Evolutionary conservation across 2,797 vertebrate species (phyloP), one percentile per base, ranked within the genome.

Genomic region (Poeciliopsis gracilis): DNA sequence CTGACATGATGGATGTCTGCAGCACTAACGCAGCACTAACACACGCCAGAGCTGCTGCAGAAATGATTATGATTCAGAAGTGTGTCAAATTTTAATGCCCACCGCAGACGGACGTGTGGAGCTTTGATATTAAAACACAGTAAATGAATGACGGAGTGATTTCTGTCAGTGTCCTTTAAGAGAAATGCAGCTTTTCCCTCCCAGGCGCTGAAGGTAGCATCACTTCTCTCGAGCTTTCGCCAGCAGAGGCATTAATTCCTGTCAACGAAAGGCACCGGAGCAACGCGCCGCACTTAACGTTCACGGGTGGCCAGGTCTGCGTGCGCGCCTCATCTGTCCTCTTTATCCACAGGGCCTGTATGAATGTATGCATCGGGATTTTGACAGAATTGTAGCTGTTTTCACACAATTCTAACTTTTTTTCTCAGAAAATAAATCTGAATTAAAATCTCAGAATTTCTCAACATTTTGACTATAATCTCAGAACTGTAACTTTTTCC

Each of bases 311-410:
- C 89, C 87, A 88, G 67, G 18, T 73, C 82, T 72, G 59, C 85
- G 83, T 77, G 47, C 77, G 84, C 73, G 76, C 88, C 78, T 90
- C 84, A 92, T 93, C 92, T 85, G 88, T 89, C 84, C 82, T 82
- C 87, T 90, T 92, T 86, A 90, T 80, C 79, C 69, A 84, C 71
- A 74, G 49, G 75, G 85, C 82, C 84, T 71, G 87, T 11, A 20
- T 23, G 45, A 8, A 87, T 73, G 83, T 76, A 72, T 79, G 49
- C 69, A 75, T 23, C 3, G 49, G 49, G 2, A 1, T 51, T 51
- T 20, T 20, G 7, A 4, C 45, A 13, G 3, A 46, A 46, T 43
- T 46, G 4, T 15, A 3, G 11, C 43, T 45, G 12, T 51, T 51
- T 20, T 20, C 20, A 4, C 45, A 13, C 0, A 46, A 46, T 43